Percentiles rank a stretch among this genome's conserved stretches.
These are phyloP conservation scores for Eueides isabella DNA, from an alignment of 1,140 invertebrate genomes.

Conservation along the genomic window DNA sequence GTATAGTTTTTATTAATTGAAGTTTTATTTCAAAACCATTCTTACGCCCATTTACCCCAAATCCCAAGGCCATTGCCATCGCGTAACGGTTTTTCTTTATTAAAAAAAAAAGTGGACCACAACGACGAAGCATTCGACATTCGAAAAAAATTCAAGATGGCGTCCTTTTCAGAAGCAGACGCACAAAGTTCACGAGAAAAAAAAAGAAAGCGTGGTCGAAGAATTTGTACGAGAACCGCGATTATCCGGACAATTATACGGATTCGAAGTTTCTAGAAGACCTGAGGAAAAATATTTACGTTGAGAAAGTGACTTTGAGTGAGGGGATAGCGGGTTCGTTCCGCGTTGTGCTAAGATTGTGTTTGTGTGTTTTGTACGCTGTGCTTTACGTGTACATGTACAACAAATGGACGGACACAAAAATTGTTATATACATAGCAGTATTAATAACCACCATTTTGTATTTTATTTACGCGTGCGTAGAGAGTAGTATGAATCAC, in stretches of 20 bases:
- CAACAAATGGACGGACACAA: constrained; percentile 85
- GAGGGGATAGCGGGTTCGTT: constrained; percentile 89
- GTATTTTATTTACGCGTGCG: constrained; percentile 82
- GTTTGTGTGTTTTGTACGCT: constrained; percentile 89
- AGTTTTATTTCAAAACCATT: background rate
- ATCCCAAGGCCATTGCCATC: background rate
- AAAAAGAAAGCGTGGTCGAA: constrained; percentile 88
- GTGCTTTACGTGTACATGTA: constrained; percentile 89
- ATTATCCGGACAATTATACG: constrained; percentile 96
- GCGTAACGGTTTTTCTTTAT: background rate
- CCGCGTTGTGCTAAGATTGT: constrained; percentile 88
- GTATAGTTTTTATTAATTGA: too few species aligned
- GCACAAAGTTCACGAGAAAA: constrained; percentile 55
- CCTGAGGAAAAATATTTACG: constrained; percentile 91
- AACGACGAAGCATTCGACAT: constrained; percentile 2
- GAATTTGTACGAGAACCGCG: constrained; percentile 93
- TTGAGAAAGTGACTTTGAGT: constrained; percentile 86
- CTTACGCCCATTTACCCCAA: background rate
- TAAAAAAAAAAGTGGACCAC: background rate
- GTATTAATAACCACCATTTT: constrained; percentile 83
- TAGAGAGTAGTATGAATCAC: constrained; percentile 69
- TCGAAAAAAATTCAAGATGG: constrained; percentile 44
- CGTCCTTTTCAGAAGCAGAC: constrained; percentile 71
- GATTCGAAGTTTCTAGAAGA: constrained; percentile 92
- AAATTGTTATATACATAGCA: constrained; percentile 83